Percentiles rank a stretch among this genome's conserved stretches.
phyloP scores from a whole-genome alignment of 2,888 invertebrate species.

The Drepana falcataria region DNA sequence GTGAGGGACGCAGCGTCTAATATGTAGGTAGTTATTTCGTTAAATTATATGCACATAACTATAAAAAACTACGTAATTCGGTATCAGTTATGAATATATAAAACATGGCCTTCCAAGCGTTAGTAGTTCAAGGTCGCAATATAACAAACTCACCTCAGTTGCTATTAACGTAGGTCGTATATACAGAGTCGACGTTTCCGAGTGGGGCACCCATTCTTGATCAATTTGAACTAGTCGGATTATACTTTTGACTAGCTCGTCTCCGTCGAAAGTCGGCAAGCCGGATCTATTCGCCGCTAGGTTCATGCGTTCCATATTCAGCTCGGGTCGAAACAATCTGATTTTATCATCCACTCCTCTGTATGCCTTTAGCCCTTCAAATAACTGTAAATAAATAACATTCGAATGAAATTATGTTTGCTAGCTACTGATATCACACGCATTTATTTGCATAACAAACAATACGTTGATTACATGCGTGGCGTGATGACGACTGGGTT shows the following conservation, averaged over 20 bases:
- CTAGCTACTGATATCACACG: constrained; percentile 12
- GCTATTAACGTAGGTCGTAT: constrained; percentile 97
- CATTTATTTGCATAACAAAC: constrained; percentile 11
- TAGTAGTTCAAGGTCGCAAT: neutral
- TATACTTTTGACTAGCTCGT: constrained; percentile 91
- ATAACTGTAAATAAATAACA: constrained; percentile 81
- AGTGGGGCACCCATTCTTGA: constrained; percentile 98
- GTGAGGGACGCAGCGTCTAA: no score
- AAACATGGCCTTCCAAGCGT: no score
- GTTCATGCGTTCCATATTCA: constrained; percentile 97
- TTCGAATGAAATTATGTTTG: no score
- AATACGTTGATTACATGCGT: constrained; percentile 3
- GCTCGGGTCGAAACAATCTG: constrained; percentile 94
- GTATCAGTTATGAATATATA: no score
- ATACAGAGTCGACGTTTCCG: constrained; percentile 93
- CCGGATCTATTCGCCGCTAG: constrained; percentile 89
- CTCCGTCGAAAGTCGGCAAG: constrained; percentile 92
- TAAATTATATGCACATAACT: no score
- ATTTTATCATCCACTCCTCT: constrained; percentile 95
- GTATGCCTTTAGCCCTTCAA: constrained; percentile 99
- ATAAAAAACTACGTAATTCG: no score
- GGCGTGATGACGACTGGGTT: neutral
- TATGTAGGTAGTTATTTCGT: no score
- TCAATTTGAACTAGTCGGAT: constrained; percentile 92
- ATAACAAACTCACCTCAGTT: constrained; percentile 90